phyloP scores from a whole-genome alignment of 2,888 invertebrate genomes.

The Lacanobia wlatinum region DNA sequence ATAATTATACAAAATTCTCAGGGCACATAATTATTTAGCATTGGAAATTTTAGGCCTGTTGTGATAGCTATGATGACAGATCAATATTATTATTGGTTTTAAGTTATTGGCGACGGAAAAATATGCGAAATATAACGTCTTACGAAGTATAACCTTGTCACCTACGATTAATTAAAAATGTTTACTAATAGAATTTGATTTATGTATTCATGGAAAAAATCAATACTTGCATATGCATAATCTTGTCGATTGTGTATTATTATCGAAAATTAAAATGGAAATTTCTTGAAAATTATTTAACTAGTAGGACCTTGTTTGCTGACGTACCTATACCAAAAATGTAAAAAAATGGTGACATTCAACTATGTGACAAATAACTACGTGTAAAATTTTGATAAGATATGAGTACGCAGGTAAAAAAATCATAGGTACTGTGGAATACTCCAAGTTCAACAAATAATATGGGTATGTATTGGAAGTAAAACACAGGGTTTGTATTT shows the following conservation, averaged over 20 bases:
- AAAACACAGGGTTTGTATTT: too few species aligned
- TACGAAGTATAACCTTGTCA: conserved; percentile 45
- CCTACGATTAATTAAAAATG: conserved; percentile 46
- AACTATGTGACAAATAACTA: background rate
- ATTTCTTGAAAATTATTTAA: conserved; percentile 30
- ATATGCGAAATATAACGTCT: conserved; percentile 42
- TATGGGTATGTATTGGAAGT: too few species aligned
- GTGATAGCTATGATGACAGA: conserved; percentile 17
- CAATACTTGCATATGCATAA: conserved; percentile 38
- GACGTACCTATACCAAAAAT: background rate
- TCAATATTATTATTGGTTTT: conserved; percentile 11
- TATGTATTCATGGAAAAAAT: conserved; percentile 50
- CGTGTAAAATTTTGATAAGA: background rate
- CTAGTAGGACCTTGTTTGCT: conserved; percentile 30
- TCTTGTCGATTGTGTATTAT: conserved; percentile 38
- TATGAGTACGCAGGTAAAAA: too few species aligned
- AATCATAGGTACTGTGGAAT: too few species aligned
- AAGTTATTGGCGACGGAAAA: conserved; percentile 32
- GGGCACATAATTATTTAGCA: conserved; percentile 11
- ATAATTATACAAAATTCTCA: conserved; percentile 13
- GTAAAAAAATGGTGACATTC: conserved; percentile 34
- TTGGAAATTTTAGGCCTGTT: conserved; percentile 15
- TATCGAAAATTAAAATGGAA: conserved; percentile 42
- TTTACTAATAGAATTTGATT: conserved; percentile 47
- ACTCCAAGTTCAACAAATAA: too few species aligned